Percentiles rank a stretch among this genome's conserved stretches.
Conservation (phyloP, 2,797 vertebrate species). For the Melanotaenia nigrans region DNA sequence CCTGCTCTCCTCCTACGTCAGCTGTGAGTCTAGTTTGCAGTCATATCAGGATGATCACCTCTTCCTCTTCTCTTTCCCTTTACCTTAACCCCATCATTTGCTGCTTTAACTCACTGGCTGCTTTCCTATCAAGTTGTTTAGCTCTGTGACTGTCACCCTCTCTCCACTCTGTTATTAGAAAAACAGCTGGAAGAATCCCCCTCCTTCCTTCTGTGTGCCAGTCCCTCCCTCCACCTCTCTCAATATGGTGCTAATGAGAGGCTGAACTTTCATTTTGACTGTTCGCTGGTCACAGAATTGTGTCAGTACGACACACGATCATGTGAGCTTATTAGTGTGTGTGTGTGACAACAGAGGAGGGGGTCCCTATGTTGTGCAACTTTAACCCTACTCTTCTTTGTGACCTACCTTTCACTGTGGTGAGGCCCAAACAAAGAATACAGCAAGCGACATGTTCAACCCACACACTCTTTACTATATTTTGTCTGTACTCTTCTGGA, state of each 20-base stretch:
- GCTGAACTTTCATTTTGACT: constrained; percentile 67
- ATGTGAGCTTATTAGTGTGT: constrained; percentile 77
- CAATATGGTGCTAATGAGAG: constrained; percentile 82
- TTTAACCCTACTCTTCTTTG: constrained; percentile 39
- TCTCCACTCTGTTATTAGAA: constrained; percentile 54
- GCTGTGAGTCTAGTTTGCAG: constrained; percentile 41
- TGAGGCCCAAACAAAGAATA: constrained; percentile 47
- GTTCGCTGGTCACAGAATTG: constrained; percentile 58
- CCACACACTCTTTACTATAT: constrained; percentile 20
- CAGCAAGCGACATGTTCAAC: constrained; percentile 23
- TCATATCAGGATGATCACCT: constrained; percentile 43
- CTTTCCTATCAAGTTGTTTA: constrained; percentile 32
- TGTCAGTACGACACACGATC: constrained; percentile 64
- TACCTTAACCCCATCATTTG: constrained; percentile 63
- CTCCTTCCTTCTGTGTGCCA: constrained; percentile 31
- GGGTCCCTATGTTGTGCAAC: constrained; percentile 30
- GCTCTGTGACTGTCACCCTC: constrained; percentile 43
- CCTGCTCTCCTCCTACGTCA: constrained; percentile 45
- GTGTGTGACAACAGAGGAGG: constrained; percentile 47
- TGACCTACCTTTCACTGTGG: constrained; percentile 47
- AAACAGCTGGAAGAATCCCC: constrained; percentile 69
- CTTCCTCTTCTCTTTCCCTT: constrained; percentile 29
- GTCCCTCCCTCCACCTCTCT: constrained; percentile 70
- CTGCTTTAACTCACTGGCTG: constrained; percentile 29
- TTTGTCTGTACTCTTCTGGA: constrained; percentile 37